Evolutionary conservation across 2,797 vertebrate species (phyloP), one percentile per base, ranked within the genome.

Genomic region (Carcharodon carcharias): DNA sequence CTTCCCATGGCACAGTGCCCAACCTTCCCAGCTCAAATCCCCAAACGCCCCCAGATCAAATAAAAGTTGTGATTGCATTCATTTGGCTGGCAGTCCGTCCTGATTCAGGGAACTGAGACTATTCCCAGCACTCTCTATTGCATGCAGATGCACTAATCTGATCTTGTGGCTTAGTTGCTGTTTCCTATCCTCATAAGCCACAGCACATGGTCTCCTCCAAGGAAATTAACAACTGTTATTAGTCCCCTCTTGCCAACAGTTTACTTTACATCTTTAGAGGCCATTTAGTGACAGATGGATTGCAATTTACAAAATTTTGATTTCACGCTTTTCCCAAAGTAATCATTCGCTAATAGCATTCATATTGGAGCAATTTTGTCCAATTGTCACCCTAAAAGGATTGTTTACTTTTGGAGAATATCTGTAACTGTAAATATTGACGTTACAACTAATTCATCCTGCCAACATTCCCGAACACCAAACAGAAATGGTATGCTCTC

Each of bases 391-490:
- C n/a, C 65, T 45, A 12, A 26, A 85, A 45, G 21, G 45, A 8
- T 85, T 50, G 6, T 85, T 85, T 85, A 26, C 21, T 35, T 67
- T 67, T 26, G n/a, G n/a, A 45, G 18, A 45, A 93, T 45, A 65
- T 93, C n/a, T 93, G 61, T 93, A 65, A 67, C 26, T 93, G 82
- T 67, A 93, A 93, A 93, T 65, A 93, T 67, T 93, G 65, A 93
- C 45, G 63, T 93, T 93, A 16, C 54, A 91, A 35, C 54, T 91
- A n/a, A 92, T 92, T n/a, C 21, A n/a, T 45, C 40, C n/a, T 45
- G 91, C 26, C 91, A 67, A 63, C 2, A 9, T 7, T 65, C 35
- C 91, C 8, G 45, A 65, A 93, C 61, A 23, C n/a, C 23, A 40
- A 9, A 26, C 56, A 40, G 91, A 45, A 40, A 2, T 40, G 61